phyloP scores from a whole-genome alignment of 2,888 invertebrate genomes.

The Oscheius sp. region DNA sequence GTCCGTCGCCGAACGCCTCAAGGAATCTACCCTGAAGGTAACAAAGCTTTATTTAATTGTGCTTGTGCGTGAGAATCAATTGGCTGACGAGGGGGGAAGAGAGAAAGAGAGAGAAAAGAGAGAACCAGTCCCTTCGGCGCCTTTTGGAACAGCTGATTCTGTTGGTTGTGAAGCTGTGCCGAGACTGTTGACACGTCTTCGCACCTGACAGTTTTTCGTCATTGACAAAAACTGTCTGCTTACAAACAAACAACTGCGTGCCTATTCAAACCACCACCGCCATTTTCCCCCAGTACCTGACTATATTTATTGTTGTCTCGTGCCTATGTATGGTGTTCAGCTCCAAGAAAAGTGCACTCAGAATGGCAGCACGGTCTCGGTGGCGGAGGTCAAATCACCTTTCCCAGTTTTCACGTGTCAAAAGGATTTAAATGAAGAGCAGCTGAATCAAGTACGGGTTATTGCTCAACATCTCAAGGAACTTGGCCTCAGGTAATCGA shows the following conservation, averaged over 20 bases:
- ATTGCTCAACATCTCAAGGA: constrained; percentile 67
- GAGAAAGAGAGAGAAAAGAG: not conserved
- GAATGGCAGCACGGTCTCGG: constrained; percentile 3
- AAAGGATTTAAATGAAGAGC: constrained; percentile 27
- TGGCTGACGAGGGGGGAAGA: constrained; percentile 7
- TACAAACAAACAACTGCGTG: not conserved
- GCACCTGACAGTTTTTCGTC: too few relatives aligned
- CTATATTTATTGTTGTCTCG: not conserved
- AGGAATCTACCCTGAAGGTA: constrained; percentile 34
- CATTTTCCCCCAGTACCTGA: not conserved
- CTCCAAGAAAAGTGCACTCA: constrained; percentile 22
- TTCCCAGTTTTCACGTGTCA: constrained; percentile 10
- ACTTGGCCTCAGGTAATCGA: constrained; percentile 61
- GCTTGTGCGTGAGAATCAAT: constrained; percentile 26
- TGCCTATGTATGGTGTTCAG: constrained; percentile 13
- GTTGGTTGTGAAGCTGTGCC: constrained; percentile 6
- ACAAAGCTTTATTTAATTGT: constrained; percentile 20
- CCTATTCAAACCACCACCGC: not conserved
- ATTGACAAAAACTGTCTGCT: too few relatives aligned
- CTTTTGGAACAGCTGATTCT: constrained; percentile 31
- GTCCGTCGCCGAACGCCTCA: constrained; percentile 31
- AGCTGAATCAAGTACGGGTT: constrained; percentile 55
- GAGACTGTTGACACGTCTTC: not conserved
- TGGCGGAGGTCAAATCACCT: constrained; percentile 27
- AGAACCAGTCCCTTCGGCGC: constrained; percentile 28